Evolutionary conservation across 2,113 vertebrate species (phyloP).

Genomic region (Chamaetylas fuelleborni): DNA sequence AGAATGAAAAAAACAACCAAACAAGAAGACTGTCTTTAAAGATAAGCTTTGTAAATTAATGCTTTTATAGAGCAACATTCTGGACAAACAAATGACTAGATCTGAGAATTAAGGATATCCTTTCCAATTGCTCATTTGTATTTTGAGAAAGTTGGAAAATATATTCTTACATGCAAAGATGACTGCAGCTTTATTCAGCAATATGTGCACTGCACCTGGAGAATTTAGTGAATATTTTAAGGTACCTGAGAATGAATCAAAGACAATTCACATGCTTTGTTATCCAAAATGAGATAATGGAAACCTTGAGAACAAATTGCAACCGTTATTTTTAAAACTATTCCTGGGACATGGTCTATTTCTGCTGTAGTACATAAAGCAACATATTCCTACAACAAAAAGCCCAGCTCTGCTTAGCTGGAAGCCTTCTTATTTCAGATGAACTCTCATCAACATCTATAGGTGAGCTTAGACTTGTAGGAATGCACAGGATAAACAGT

Average conservation of each 20-base stretch:
- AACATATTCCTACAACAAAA: background rate
- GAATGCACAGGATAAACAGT: background rate
- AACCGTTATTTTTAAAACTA: background rate
- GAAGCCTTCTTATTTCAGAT: background rate
- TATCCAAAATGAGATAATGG: background rate
- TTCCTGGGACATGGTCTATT: background rate
- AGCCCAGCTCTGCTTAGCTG: background rate
- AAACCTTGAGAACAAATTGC: background rate
- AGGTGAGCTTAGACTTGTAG: background rate
- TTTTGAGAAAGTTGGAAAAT: background rate
- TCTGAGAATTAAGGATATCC: background rate
- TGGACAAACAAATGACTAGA: background rate
- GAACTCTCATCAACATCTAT: background rate
- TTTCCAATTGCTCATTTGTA: background rate
- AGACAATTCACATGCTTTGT: background rate
- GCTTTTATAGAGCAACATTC: background rate
- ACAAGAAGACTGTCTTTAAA: background rate
- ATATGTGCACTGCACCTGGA: background rate
- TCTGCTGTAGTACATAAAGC: background rate
- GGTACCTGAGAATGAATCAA: background rate
- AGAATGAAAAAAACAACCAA: background rate
- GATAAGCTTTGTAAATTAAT: background rate
- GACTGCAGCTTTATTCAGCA: background rate
- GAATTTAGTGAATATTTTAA: background rate
- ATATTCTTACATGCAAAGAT: background rate